A percentile compares a stretch with the other conserved stretches of the same genome.
Evolutionary conservation across 1,140 invertebrate genomes (phyloP).

Genomic region (Colletes gigas): DNA sequence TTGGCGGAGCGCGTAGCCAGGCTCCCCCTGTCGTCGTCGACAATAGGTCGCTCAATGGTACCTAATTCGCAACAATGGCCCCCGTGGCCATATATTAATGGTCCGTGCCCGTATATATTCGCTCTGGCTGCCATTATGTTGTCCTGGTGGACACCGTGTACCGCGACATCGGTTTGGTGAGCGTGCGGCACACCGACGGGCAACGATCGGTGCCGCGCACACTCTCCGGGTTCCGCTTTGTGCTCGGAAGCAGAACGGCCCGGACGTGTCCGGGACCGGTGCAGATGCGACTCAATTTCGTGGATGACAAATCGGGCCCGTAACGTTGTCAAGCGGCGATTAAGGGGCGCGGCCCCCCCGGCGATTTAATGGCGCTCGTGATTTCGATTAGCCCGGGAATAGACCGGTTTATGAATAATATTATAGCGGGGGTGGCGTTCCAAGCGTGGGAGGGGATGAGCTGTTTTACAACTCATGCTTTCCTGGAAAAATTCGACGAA

Average conservation of each 20-base stretch:
- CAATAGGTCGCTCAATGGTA: constrained; percentile 75
- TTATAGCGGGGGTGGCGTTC: constrained; percentile 15
- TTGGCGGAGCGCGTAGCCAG: constrained; percentile 25
- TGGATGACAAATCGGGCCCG: constrained; percentile 71
- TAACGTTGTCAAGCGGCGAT: constrained; percentile 72
- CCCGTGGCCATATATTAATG: constrained; percentile 77
- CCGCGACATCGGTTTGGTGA: background rate
- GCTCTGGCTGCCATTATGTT: constrained; percentile 55
- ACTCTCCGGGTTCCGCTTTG: constrained; percentile 34
- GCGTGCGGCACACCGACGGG: background rate
- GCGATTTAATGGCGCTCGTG: constrained; percentile 71
- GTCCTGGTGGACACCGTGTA: constrained; percentile 41
- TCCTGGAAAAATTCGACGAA: too few species aligned
- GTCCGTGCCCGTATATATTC: constrained; percentile 67
- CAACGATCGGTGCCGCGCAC: background rate
- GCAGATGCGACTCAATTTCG: constrained; percentile 72
- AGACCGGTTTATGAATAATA: constrained; percentile 62
- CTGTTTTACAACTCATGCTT: too few species aligned
- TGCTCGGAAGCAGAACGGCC: constrained; percentile 54
- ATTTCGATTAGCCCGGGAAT: constrained; percentile 72
- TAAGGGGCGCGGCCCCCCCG: constrained; percentile 67
- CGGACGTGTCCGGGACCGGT: constrained; percentile 43
- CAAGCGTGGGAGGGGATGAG: background rate
- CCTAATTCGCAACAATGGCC: constrained; percentile 79
- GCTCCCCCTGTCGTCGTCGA: constrained; percentile 67